Base-by-base conservation (phyloP, 2,888 invertebrate species). In the Lampropteryx suffumata region DNA sequence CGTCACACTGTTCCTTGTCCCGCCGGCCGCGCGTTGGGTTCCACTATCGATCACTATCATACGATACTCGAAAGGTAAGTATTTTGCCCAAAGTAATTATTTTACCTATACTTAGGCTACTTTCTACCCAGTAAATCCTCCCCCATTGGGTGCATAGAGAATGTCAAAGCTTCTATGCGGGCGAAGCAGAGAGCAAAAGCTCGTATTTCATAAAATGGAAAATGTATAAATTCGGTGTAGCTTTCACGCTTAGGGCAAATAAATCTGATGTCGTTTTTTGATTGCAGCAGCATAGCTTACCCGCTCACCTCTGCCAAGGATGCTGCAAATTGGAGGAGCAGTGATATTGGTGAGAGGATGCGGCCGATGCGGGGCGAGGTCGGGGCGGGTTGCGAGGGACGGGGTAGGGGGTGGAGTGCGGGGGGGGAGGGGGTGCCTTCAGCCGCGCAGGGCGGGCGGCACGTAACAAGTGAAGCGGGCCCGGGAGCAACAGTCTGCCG, bases 401-500 rank as follows among this genome's bases (percentile, higher is more conserved):
- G 75, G 71, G 69, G 68, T 65, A 67, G 75, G 71, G 69, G 68
- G 61, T 58, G 64, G 61, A 65, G 69, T 53, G 67, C 61, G 72
- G 65, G 64, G 68, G 67, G 72, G 72, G 65, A 64, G 68, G 67
- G 72, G 73, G 71, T 63, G 67, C 62, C 62, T 43, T 64, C 69
- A 62, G 69, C 66, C 71, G 78, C 75, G 79, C 77, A 75, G 80
- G 77, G 81, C 75, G 83, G 83, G 82, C 69, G 82, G 84, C 83
- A 84, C 80, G 89, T 89, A 89, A 89, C 89, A 89, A 89, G 89
- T 88, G 86, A 88, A 85, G 84, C 84, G 86, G 82, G 74, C 89
- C 89, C 79, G 88, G 89, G 89, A 87, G 89, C 89, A 90, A 90
- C 89, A 90, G 89, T 90, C 88, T 90, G 89, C 89, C 88, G 87